phyloP scores from a whole-genome alignment of 2,113 vertebrate genomes.

The Semicossyphus pulcher region DNA sequence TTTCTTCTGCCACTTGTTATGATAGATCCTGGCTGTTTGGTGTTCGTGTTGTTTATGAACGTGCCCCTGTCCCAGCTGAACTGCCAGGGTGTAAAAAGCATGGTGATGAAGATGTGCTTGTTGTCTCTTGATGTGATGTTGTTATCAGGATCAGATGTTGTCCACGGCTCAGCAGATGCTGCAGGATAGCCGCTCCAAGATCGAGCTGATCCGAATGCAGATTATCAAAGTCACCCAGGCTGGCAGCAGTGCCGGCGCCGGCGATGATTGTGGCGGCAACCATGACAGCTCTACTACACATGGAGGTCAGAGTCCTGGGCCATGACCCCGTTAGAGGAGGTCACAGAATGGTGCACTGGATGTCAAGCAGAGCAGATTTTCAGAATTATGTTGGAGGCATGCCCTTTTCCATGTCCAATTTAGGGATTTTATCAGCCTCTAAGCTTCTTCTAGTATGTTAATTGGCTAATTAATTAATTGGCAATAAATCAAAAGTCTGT shows the following conservation, averaged over 20 bases:
- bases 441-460: no score
- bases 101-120: slow-evolving; percentile 31
- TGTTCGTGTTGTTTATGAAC: slow-evolving; percentile 1
- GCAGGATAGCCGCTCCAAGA: slow-evolving; percentile 82
- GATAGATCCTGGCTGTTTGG: slow-evolving; percentile 1
- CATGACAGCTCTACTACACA: slow-evolving; percentile 43
- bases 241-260: slow-evolving; percentile 23
- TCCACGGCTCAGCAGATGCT: slow-evolving; percentile 83
- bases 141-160: slow-evolving; percentile 79
- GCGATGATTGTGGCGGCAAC: slow-evolving; percentile 17
- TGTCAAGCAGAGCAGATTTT: neutral
- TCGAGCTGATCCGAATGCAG: slow-evolving; percentile 81
- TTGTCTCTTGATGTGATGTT: slow-evolving; percentile 51
- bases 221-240: slow-evolving; percentile 80
- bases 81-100: neutral
- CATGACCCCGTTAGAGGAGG: neutral
- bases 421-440: no score
- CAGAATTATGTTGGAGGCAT: no score
- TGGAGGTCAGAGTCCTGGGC: slow-evolving; percentile 61
- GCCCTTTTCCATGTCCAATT: no score
- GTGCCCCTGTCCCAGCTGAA: slow-evolving; percentile 15
- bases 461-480: no score
- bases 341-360: neutral
- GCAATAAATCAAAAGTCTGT: no score
- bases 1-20: slow-evolving; percentile 18